Conservation (phyloP, 2,797 vertebrate genomes). For the Chaenodraco wilsoni region DNA sequence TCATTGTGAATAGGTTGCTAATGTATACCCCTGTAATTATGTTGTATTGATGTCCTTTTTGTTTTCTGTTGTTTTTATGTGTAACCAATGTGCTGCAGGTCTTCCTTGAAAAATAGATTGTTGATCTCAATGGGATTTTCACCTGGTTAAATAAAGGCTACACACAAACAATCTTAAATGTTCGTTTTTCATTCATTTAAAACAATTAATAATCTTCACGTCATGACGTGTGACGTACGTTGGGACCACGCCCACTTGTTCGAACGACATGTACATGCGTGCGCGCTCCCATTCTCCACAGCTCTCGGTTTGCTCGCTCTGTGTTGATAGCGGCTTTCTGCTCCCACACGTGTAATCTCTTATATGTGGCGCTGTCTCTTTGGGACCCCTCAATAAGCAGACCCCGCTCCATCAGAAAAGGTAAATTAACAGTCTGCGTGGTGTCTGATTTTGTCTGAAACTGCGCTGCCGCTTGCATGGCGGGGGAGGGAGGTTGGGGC, state of each 20-base stretch:
- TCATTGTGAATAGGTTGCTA: no score
- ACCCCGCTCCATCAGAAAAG: conserved; percentile 53
- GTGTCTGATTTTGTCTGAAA: background rate
- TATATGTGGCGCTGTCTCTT: conserved; percentile 66
- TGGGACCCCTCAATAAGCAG: conserved; percentile 26
- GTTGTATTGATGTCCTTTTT: no score
- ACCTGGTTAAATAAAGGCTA: no score
- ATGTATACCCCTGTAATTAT: no score
- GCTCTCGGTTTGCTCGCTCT: conserved; percentile 56
- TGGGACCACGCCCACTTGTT: conserved; percentile 39
- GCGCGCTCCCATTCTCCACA: conserved; percentile 67
- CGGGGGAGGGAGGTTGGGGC: conserved; percentile 54
- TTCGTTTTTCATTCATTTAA: no score
- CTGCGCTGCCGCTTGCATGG: conserved; percentile 31
- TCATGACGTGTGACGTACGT: conserved; percentile 17
- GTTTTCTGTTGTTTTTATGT: no score
- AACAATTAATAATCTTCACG: background rate
- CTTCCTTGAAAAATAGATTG: no score
- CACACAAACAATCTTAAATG: no score
- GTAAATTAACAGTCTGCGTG: conserved; percentile 21
- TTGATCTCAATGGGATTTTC: no score
- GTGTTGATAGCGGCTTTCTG: conserved; percentile 80
- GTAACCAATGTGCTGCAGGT: no score
- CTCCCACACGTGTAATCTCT: conserved; percentile 80
- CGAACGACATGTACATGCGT: conserved; percentile 54